These are phyloP conservation scores for Cirrhinus mrigala DNA, from an alignment of 2,797 vertebrate genomes.

Conservation along the genomic window DNA sequence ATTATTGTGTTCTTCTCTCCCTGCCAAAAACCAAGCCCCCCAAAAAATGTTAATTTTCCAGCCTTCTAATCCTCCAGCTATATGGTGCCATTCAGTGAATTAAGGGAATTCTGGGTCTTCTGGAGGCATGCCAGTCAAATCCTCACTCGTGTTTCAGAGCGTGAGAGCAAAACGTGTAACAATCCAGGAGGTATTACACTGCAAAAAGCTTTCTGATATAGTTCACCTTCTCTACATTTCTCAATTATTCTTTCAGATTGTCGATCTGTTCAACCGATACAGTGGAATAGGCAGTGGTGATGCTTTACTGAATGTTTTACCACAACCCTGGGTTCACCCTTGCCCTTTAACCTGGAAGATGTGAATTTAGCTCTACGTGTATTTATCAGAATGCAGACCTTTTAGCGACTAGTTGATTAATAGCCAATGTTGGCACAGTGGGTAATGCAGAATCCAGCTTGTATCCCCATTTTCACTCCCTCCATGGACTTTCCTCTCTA, in stretches of 20 bases:
- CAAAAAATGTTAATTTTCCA: background rate
- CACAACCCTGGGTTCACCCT: background rate
- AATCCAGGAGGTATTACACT: slow-evolving; percentile 27
- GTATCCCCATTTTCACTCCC: background rate
- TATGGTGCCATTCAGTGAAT: slow-evolving; percentile 12
- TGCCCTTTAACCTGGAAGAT: background rate
- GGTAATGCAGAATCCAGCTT: background rate
- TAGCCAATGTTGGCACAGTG: background rate
- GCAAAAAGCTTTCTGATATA: background rate
- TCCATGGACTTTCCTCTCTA: background rate
- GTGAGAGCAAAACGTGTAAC: slow-evolving; percentile 20
- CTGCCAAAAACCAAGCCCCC: slow-evolving; percentile 1
- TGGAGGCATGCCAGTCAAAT: slow-evolving; percentile 49
- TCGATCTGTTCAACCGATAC: background rate
- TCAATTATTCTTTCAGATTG: slow-evolving; percentile 27
- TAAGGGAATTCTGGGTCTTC: slow-evolving; percentile 65
- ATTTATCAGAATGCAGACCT: background rate
- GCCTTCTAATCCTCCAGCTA: background rate
- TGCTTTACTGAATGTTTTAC: background rate
- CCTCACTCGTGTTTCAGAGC: slow-evolving; percentile 22
- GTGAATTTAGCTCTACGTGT: background rate
- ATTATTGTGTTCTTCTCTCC: slow-evolving; percentile 17
- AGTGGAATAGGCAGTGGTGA: background rate
- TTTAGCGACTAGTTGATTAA: background rate
- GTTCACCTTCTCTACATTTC: background rate